Conservation (phyloP, 2,888 invertebrate genomes). For the Amphipoea lucens region DNA sequence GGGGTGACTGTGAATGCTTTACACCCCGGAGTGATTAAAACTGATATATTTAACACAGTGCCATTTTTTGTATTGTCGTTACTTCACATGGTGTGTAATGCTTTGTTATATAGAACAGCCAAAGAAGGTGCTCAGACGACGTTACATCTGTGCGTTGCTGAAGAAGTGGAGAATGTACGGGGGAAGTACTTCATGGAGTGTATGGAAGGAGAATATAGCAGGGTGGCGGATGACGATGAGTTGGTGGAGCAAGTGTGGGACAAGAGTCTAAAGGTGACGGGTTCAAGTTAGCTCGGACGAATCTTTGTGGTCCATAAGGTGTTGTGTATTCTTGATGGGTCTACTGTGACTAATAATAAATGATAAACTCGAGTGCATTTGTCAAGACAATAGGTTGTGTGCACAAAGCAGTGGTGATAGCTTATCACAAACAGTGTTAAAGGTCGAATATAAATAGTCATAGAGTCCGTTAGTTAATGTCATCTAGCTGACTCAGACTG, state of each 20-base stretch:
- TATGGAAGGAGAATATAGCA: conserved; percentile 88
- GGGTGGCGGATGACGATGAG: conserved; percentile 91
- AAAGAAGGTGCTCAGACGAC: conserved; percentile 95
- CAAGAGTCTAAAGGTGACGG: conserved; percentile 72
- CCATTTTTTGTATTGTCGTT: conserved; percentile 84
- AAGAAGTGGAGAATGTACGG: conserved; percentile 92
- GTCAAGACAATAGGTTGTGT: not conserved
- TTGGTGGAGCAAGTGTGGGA: conserved; percentile 95
- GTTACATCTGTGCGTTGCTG: conserved; percentile 93
- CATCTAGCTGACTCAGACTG: not conserved
- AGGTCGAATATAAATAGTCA: not conserved
- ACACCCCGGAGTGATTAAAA: conserved; percentile 95
- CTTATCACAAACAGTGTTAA: not conserved
- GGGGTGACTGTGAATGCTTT: conserved; percentile 94
- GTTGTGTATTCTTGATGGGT: not conserved
- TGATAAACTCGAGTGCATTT: not conserved
- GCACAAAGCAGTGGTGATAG: no score
- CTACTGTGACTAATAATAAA: not conserved
- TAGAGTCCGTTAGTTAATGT: not conserved
- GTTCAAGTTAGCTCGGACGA: not conserved
- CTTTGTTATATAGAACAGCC: conserved; percentile 91
- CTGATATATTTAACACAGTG: conserved; percentile 93
- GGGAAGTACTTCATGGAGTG: conserved; percentile 95
- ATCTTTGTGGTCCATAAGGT: not conserved
- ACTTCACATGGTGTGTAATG: conserved; percentile 88